Percentiles rank a stretch among this genome's conserved stretches.
These are phyloP conservation scores for Chironomus tepperi DNA, from an alignment of 1,140 invertebrate species.

Conservation along the genomic window DNA sequence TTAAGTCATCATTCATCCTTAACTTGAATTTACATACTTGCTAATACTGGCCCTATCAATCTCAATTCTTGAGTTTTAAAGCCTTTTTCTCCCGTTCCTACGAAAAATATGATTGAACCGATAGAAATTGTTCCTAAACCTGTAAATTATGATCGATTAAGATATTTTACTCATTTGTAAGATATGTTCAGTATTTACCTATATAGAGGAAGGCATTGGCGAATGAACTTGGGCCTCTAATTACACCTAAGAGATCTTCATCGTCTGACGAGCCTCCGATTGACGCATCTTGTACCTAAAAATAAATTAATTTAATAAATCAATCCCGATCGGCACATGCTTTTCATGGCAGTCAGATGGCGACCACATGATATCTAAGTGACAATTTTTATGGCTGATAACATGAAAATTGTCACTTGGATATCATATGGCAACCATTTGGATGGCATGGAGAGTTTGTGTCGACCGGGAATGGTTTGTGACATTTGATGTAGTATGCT, in stretches of 20 bases:
- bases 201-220: constrained; percentile 73
- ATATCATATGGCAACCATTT: too few species aligned
- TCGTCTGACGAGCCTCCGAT: constrained; percentile 40
- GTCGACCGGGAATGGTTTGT: too few species aligned
- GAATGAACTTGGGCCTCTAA: constrained; percentile 51
- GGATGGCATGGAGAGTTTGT: too few species aligned
- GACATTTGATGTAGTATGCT: background rate
- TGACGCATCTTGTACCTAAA: constrained; percentile 40
- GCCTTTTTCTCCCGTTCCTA: constrained; percentile 80
- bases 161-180: background rate
- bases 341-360: too few species aligned
- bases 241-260: constrained; percentile 44
- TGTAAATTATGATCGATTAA: background rate
- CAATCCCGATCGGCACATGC: too few species aligned
- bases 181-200: constrained; percentile 32
- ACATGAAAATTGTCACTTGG: too few species aligned
- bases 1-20: background rate
- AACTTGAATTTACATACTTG: constrained; percentile 37
- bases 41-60: constrained; percentile 70
- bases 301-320: background rate
- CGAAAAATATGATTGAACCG: constrained; percentile 76
- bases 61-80: constrained; percentile 77
- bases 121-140: constrained; percentile 69
- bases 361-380: too few species aligned
- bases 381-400: too few species aligned